Evolutionary conservation across 2,797 vertebrate species (phyloP), one percentile per base, ranked within the genome.

Genomic region (Danio choprae): DNA sequence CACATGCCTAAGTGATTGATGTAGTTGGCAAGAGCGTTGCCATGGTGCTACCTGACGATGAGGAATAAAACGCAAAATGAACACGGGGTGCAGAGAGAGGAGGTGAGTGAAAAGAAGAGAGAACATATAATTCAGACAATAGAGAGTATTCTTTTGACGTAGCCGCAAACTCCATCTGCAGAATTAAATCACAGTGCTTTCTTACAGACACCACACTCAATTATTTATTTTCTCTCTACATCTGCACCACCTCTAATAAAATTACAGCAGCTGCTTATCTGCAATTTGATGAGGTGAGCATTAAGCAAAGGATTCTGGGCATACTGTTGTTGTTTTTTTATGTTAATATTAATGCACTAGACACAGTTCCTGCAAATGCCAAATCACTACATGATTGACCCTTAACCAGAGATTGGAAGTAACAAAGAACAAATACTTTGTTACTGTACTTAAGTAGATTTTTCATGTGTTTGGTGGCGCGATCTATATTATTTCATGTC

Each of bases 181-280:
- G 93, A 95, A 95, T 96, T 94, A 93, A 95, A 95, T 95, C 93
- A 93, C 81, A 82, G 86, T 20, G 63, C 94, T 91, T 63, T 63
- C 88, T 69, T 86, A 89, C 85, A 92, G 92, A 94, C 78, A 88
- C 90, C 84, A 86, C 84, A 87, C 93, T 94, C 92, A 94, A 93
- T 95, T 95, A 95, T 96, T 95, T 95, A 96, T 93, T 92, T 92
- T 91, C 87, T 93, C 89, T 80, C 87, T 73, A 91, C 73, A 88
- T 87, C 56, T 15, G 87, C 92, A 84, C 84, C 79, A 68, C 44
- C 85, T 67, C 74, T 95, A 95, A 96, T 95, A 95, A 96, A 95
- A 91, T 94, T 94, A 93, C 44, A 81, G 88, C 87, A 41, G 83
- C 89, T 89, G 92, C 91, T 92, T 94, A 94, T 94, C 92, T 93